Evolutionary conservation across 2,888 invertebrate species (phyloP).

Genomic region (Flexamia atlantica): DNA sequence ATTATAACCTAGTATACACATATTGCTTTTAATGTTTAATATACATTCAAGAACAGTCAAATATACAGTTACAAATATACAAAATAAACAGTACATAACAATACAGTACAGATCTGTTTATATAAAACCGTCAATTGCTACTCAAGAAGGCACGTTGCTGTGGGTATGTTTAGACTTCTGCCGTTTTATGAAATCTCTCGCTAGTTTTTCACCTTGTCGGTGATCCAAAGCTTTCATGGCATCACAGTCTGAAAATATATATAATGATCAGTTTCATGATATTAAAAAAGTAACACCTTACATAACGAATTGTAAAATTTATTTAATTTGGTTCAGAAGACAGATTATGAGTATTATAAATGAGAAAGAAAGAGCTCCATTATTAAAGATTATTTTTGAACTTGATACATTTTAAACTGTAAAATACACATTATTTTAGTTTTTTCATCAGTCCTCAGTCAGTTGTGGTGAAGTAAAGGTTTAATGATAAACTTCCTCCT

Average conservation of each 20-base stretch:
- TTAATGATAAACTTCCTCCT: no score
- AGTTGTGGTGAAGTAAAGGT: no score
- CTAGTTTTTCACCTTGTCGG: conserved; percentile 91
- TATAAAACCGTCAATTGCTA: background rate
- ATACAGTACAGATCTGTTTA: conserved; percentile 11
- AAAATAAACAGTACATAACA: conserved; percentile 27
- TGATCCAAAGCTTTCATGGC: conserved; percentile 88
- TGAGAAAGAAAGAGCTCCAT: no score
- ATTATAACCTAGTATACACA: background rate
- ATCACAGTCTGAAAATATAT: conserved; percentile 78
- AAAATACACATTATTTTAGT: no score
- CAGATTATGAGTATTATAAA: no score
- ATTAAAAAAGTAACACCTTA: conserved; percentile 68
- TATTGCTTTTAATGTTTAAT: background rate
- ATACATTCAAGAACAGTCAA: conserved; percentile 27
- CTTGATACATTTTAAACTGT: no score
- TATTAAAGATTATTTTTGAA: no score
- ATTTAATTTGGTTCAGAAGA: no score
- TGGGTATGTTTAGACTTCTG: conserved; percentile 79
- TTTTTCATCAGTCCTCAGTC: no score
- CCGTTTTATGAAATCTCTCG: conserved; percentile 92
- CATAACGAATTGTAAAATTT: conserved; percentile 52
- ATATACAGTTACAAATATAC: conserved; percentile 37
- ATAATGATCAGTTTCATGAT: conserved; percentile 3
- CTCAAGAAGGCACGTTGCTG: conserved; percentile 13